A percentile compares a stretch with the other conserved stretches of the same genome.
These are phyloP conservation scores for Deroplatys truncata DNA, from an alignment of 2,888 invertebrate genomes.

Conservation along the genomic window DNA sequence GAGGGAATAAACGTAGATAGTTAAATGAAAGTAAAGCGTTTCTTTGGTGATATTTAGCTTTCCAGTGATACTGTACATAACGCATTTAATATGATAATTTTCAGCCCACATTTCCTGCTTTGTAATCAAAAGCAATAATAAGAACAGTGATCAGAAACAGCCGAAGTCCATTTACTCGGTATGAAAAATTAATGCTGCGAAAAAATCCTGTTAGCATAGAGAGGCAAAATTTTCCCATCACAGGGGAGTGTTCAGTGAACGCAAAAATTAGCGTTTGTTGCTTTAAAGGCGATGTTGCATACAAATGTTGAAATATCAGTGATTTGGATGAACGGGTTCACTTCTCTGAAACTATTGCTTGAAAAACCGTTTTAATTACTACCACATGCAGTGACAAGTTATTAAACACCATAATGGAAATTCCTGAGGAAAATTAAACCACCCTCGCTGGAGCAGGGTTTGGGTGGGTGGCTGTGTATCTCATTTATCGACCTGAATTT, in stretches of 20 bases:
- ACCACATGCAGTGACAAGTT: not conserved
- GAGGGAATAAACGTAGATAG: no score
- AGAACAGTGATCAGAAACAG: not conserved
- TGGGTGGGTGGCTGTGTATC: not conserved
- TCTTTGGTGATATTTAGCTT: no score
- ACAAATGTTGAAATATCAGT: not conserved
- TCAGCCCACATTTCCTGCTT: no score
- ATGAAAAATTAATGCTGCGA: not conserved
- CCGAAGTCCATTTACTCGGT: not conserved
- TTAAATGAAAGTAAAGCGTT: no score
- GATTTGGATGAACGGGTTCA: not conserved
- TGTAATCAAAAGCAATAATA: not conserved
- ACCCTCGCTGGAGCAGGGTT: not conserved
- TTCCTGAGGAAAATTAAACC: not conserved
- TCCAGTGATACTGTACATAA: no score
- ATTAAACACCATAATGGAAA: not conserved
- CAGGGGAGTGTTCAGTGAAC: not conserved
- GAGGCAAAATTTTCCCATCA: not conserved
- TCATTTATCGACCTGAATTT: not conserved
- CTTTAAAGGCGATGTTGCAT: not conserved
- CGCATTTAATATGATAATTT: no score
- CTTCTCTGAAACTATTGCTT: not conserved
- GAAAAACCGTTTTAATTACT: not conserved
- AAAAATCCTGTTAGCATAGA: not conserved
- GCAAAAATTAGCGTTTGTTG: not conserved